Evolutionary conservation across 1,140 invertebrate genomes (phyloP).

Genomic region (Delia radicum): DNA sequence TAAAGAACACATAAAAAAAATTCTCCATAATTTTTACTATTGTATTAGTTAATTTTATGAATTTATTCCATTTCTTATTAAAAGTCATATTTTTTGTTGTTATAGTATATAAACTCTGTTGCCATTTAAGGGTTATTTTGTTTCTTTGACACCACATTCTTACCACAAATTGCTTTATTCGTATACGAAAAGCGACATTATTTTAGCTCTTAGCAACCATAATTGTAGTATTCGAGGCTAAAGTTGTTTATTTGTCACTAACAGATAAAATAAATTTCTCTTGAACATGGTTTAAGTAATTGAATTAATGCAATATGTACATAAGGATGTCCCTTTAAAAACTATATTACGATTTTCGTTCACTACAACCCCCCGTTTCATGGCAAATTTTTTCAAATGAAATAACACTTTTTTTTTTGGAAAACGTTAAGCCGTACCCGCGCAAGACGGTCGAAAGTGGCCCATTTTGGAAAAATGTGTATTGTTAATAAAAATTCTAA

Average conservation of each 20-base stretch:
- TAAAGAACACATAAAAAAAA: not conserved
- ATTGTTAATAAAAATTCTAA: too few species aligned
- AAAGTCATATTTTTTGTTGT: not conserved
- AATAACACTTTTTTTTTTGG: too few species aligned
- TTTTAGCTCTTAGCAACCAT: not conserved
- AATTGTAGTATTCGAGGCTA: not conserved
- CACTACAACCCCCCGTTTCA: too few species aligned
- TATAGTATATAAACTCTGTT: too few species aligned
- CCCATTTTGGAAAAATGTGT: too few species aligned
- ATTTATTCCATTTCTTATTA: not conserved
- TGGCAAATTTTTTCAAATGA: too few species aligned
- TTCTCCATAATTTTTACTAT: not conserved
- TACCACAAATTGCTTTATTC: not conserved
- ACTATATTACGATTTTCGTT: too few species aligned
- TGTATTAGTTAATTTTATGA: not conserved
- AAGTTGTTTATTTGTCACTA: constrained; percentile 1
- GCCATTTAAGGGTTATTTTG: not conserved
- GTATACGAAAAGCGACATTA: not conserved
- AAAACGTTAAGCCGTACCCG: too few species aligned
- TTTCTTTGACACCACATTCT: not conserved
- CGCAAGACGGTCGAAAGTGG: too few species aligned
- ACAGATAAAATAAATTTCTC: not conserved
- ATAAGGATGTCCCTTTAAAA: too few species aligned
- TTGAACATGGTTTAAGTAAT: not conserved
- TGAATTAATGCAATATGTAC: not conserved